Conservation (phyloP, 2,797 vertebrate species). For the Lophius americanus region DNA sequence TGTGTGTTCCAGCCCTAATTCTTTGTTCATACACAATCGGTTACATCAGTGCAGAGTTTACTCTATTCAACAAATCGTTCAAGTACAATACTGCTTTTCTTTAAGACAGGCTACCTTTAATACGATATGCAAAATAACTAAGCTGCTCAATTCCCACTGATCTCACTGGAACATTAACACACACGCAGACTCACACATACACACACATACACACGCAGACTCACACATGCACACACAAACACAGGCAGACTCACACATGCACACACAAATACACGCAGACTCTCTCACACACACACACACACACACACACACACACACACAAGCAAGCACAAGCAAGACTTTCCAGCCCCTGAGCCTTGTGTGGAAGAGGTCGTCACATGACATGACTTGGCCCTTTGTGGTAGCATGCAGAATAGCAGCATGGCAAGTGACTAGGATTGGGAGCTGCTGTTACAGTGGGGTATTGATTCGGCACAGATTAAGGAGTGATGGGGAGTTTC, state of each 20-base stretch:
- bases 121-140: constrained; percentile 24
- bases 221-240: no score
- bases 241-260: no score
- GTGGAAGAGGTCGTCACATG: constrained; percentile 73
- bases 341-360: constrained; percentile 58
- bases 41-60: background rate
- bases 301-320: no score
- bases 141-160: constrained; percentile 30
- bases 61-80: background rate
- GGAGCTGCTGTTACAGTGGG: constrained; percentile 76
- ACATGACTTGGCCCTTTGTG: constrained; percentile 74
- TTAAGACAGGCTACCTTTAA: background rate
- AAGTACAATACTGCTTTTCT: background rate
- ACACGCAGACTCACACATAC: no score
- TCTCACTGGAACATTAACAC: constrained; percentile 27
- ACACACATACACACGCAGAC: no score
- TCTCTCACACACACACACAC: no score
- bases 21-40: background rate
- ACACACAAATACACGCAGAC: no score
- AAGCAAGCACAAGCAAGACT: constrained; percentile 19
- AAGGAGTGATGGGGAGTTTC: constrained; percentile 35
- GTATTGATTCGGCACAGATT: constrained; percentile 82
- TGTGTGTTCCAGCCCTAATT: background rate
- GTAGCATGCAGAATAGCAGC: constrained; percentile 52
- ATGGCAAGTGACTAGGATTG: constrained; percentile 74